Evolutionary conservation across 1,140 invertebrate genomes (phyloP), one percentile per base, ranked within the genome.

Genomic region (Steinernema khuongi): DNA sequence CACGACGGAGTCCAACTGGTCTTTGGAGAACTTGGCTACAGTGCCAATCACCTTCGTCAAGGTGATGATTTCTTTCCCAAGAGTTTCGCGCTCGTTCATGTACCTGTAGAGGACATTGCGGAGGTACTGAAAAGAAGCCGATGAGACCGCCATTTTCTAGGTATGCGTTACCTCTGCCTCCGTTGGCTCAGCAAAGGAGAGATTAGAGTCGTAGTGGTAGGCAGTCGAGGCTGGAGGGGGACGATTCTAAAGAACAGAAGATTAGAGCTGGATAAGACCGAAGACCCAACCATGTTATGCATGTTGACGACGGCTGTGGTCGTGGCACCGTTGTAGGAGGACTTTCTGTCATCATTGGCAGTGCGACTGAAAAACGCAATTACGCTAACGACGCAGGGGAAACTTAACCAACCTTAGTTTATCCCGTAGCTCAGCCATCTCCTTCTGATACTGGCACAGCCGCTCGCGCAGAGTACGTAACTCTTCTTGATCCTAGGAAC

Each of bases 41-140:
- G 77, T 78, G 22, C 77, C 77, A 17, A 78, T 78, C 1, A 78
- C 77, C 29, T 74, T 73, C 28, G 77, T 75, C 1, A 78, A 31
- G 11, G 77, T 78, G 73, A 79, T 73, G 30, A 44, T 33, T 36
- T 79, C 78, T 22, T 79, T 75, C 26, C 78, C 78, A 1, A 79
- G 74, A 32, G 72, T 60, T 67, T 79, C 78, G 29, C 78, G 33
- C 18, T 73, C 74, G 4, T 32, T 44, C 78, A 79, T 79, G 36
- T 79, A 79, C 18, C 73, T 67, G 32, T 72, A 79, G 44, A 79
- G 69, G 0, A 79, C 77, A 50, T 79, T 79, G 7, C 74, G 75
- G 0, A 79, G 74, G 44, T 79, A 79, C 43, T 79, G 41, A n/a
- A 73, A 73, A 72, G 4, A 72, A 73, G 18, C 18, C 68, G 4